Base-by-base conservation (phyloP, 1,140 invertebrate genomes). In the Danaus melanippus region DNA sequence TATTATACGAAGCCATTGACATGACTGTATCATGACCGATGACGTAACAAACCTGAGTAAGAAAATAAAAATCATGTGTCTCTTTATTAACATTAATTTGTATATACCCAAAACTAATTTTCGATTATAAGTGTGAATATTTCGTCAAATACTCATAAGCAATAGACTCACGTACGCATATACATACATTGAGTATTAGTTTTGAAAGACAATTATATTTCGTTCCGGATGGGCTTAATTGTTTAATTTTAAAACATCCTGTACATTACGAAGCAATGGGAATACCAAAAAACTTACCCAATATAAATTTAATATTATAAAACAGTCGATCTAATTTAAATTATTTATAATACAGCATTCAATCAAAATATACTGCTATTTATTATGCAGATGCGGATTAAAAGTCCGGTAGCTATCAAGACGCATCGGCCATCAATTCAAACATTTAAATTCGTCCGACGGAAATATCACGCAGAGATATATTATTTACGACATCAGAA, bases 381-480 rank as follows among this genome's bases (percentile, higher is more conserved):
- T 69, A 66, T 69, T 66, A 66, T 69, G 62, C 62, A 60, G 66
- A 70, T 71, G 61, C 64, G 60, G 67, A 69, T 69, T 70, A 69
- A 61, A 78, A 79, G 76, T 75, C 74, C 83, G 71, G 83, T 86
- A 86, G 83, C 81, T 51, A 58, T 64, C 48, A 60, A 70, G 62
- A 71, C 64, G 67, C 64, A 64, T 50, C 58, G 66, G 64, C 64
- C 65, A 64, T 74, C 71, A 70, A 72, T 75, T 77, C 69, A 67
- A 74, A 76, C 66, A 71, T 79, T 75, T 74, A 77, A 76, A 83
- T 74, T 76, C 71, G 73, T 66, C 66, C 74, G 71, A 73, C 81
- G 81, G 83, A 86, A 82, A 75, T 81, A 86, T 82, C 81, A 84
- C 74, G 83, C 77, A 53, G 77, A 68, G 80, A 79, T 81, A 77